Base-by-base conservation (phyloP, 1,140 invertebrate genomes). In the Cyphomyrmex costatus region DNA sequence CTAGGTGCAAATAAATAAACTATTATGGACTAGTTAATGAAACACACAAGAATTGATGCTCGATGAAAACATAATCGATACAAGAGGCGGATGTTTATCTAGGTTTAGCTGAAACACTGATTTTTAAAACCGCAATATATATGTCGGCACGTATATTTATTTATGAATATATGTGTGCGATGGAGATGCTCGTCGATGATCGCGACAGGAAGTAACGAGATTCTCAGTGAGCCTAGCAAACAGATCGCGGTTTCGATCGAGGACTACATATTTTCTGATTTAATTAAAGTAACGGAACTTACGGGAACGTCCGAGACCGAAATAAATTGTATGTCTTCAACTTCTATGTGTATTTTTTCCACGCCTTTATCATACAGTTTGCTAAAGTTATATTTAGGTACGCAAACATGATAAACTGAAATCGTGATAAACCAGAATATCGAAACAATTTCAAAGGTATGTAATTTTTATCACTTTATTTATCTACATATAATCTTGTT, bases 221-320 rank as follows among this genome's bases (percentile, higher is more conserved):
- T 82, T 82, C 79, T 33, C 21, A 33, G 49, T 30, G 30, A 65
- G 46, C 12, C 79, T 82, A 27, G 66, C 66, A 73, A 30, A 21
- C 46, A 53, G 53, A 71, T 71, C 78, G 78, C 36, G 79, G 14
- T 36, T 73, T 82, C 53, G 51, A 82, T 30, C 49, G 79, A 60
- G 68, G 53, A 61, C 79, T 83, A 82, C 49, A 58, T 80, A 71
- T 73, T n/a, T 60, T 74, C 79, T 60, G 79, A 83, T 56, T 83
- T 73, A 83, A 83, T 83, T 83, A 83, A 74, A 61, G 24, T 74
- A 74, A 83, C 79, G 79, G 68, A 74, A 83, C 42, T 36, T 42
- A 56, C 65, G 51, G n/a, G 66, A 51, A 73, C 21, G 56, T 74
- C 33, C 79, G 61, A 74, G 68, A 56, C 24, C 53, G 53, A 73